phyloP scores from a whole-genome alignment of 2,888 invertebrate genomes.

The Drosophila acutilabella region DNA sequence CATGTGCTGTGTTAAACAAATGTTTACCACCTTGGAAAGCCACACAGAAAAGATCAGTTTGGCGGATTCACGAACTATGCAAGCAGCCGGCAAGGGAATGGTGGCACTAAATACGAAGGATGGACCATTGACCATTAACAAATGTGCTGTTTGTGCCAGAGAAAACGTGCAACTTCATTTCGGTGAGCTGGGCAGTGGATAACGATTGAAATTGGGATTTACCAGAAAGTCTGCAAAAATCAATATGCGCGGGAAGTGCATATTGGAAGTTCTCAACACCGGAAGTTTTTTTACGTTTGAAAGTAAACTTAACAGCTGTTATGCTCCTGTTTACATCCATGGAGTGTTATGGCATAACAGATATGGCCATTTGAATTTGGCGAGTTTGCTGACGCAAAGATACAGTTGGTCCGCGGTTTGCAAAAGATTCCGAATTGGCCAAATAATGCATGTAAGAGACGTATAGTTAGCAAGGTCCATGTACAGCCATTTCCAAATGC shows the following conservation, averaged over 20 bases:
- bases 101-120: not conserved
- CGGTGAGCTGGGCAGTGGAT: not conserved
- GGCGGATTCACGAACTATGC: slow-evolving; percentile 10
- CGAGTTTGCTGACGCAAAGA: slow-evolving; percentile 4
- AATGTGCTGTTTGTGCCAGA: slow-evolving; percentile 6
- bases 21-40: not conserved
- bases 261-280: slow-evolving; percentile 1
- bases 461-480: slow-evolving; percentile 2
- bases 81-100: slow-evolving; percentile 12
- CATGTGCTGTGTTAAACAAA: not conserved
- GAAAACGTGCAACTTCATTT: not conserved
- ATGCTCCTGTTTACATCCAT: slow-evolving; percentile 4
- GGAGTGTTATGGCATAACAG: not conserved
- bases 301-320: slow-evolving; percentile 2
- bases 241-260: not conserved
- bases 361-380: slow-evolving; percentile 3
- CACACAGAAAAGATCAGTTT: slow-evolving; percentile 21
- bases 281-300: not conserved
- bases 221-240: not conserved
- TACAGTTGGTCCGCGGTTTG: not conserved
- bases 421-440: not conserved
- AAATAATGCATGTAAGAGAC: not conserved
- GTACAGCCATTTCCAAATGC: not conserved
- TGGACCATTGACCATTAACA: not conserved
- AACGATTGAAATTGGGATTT: slow-evolving; percentile 12